These are phyloP conservation scores for Acridotheres tristis DNA, from an alignment of 2,797 vertebrate species.

Conservation along the genomic window DNA sequence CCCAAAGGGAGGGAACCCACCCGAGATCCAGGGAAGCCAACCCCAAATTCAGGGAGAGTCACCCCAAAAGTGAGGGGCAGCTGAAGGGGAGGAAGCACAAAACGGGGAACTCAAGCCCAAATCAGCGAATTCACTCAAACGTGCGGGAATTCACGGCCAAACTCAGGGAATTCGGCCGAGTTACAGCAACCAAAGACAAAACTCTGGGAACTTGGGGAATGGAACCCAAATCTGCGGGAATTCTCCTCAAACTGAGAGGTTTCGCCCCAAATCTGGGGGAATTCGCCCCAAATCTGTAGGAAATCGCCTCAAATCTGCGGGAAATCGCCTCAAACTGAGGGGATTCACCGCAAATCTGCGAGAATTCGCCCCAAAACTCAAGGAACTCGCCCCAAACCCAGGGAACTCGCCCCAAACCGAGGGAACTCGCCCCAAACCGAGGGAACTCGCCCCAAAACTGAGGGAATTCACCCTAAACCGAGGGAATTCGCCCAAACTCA, in stretches of 20 bases:
- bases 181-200: background rate
- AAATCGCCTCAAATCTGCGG: too few relatives aligned
- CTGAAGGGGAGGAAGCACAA: rapidly evolving
- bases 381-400: background rate
- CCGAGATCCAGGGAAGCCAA: background rate
- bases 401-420: background rate
- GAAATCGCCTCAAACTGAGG: too few relatives aligned
- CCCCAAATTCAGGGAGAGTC: too few relatives aligned
- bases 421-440: background rate
- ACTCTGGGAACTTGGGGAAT: background rate
- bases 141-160: background rate
- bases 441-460: background rate
- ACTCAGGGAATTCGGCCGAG: background rate
- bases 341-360: too few relatives aligned
- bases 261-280: too few relatives aligned
- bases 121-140: rapidly evolving
- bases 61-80: rapidly evolving
- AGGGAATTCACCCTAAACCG: rapidly evolving
- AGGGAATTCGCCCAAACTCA: background rate
- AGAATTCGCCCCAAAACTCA: too few relatives aligned
- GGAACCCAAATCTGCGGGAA: rapidly evolving
- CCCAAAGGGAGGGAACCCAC: too few relatives aligned
- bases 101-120: rapidly evolving
- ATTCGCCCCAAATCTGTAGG: too few relatives aligned
- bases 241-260: rapidly evolving